Evolutionary conservation across 2,113 vertebrate species (phyloP), one percentile per base, ranked within the genome.

Genomic region (Scalopus aquaticus): DNA sequence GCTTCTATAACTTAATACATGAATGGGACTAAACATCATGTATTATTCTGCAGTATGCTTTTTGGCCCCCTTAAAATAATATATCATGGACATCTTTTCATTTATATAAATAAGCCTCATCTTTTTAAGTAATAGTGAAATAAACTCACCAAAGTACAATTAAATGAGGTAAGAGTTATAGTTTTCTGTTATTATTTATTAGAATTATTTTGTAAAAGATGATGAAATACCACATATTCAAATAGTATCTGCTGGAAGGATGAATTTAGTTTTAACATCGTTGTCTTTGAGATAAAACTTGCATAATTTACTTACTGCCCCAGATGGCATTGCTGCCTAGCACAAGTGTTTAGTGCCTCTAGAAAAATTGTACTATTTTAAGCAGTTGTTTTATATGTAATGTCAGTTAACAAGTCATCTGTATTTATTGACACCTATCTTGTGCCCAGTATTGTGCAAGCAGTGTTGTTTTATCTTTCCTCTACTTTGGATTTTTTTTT

Each of bases 241-340:
- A 86, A 62, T 37, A 90, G 46, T 80, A 37, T 74, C n/a, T 93
- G 26, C 28, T 93, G 42, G 67, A 93, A 91, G n/a, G 49, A 60
- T 91, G 39, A 85, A 79, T 95, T 92, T 96, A 87, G 72, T 95
- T 95, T 92, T 94, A 93, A 84, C 73, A 86, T 73, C 46, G 12
- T 86, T 94, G 72, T 42, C 76, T 96, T 72, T 95, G 88, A 87
- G 26, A 84, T 93, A 86, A n/a, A 94, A 79, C 49, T 88, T 96
- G 67, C 19, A 93, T 95, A 90, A 96, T 96, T 93, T 80, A n/a
- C 77, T 87, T 84, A 90, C 39, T 87, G 80, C 32, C 35, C 42
- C 89, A 96, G 90, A 56, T 86, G 96, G 78, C 62, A 90, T 69
- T 94, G 73, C 69, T 88, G 8, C 90, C 97, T 73, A 93, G 76